Conservation (phyloP, 1,140 invertebrate genomes). For the Zaprionus camerounensis region DNA sequence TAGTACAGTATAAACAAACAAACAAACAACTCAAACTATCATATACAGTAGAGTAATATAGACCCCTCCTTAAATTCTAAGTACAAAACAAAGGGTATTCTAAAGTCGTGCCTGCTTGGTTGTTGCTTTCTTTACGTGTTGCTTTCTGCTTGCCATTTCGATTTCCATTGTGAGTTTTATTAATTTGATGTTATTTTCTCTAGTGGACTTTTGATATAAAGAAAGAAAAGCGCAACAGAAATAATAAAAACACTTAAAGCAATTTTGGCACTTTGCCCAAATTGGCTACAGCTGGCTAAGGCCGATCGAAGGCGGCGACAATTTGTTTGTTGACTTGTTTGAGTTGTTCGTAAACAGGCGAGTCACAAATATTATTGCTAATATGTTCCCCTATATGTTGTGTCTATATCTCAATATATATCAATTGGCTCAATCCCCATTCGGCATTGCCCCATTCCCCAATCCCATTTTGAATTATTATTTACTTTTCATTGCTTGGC, state of each 20-base stretch:
- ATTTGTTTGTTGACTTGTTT: slow-evolving; percentile 22
- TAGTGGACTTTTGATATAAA: not conserved
- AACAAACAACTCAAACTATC: too few relatives aligned
- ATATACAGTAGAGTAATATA: too few relatives aligned
- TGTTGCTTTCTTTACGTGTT: not conserved
- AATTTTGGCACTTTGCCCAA: slow-evolving; percentile 37
- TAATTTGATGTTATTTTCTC: not conserved
- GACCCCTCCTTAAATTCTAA: too few relatives aligned
- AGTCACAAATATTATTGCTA: slow-evolving; percentile 21
- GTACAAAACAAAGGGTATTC: not conserved
- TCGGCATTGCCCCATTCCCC: not conserved
- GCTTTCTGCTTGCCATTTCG: not conserved
- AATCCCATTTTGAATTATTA: not conserved
- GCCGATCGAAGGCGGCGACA: slow-evolving; percentile 19
- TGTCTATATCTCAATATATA: not conserved
- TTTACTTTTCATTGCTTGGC: slow-evolving; percentile 28
- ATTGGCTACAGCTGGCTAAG: not conserved
- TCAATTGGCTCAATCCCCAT: not conserved
- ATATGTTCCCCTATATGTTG: slow-evolving; percentile 14
- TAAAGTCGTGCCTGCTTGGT: too few relatives aligned
- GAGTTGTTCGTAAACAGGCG: not conserved
- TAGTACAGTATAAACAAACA: too few relatives aligned
- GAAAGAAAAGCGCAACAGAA: not conserved
- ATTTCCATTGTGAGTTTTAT: slow-evolving; percentile 5
- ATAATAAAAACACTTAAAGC: slow-evolving; percentile 1